Evolutionary conservation across 2,797 vertebrate genomes (phyloP), one percentile per base, ranked within the genome.

Genomic region (Anolis apletophallus): DNA sequence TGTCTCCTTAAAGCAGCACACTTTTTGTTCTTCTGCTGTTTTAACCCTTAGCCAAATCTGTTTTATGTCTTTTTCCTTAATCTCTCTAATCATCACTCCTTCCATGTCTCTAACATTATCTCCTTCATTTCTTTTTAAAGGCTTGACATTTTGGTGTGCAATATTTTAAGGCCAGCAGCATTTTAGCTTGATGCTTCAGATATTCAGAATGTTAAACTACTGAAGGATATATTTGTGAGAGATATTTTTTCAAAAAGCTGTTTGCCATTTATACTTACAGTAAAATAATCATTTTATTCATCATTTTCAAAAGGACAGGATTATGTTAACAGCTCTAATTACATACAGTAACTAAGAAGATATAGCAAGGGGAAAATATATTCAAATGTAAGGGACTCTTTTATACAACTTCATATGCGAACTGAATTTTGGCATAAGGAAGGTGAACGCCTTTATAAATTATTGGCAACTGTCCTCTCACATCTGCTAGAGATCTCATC

Each of bases 71-170:
- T 94, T 88, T 88, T 91, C 88, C 91, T 91, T 93, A 93, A 86
- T 94, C 91, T 90, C 72, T 83, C 84, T 85, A 93, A 91, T 88
- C 91, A 91, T 83, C 89, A 71, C 92, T 90, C 95, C 95, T 94
- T 94, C 90, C 77, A 90, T 55, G 88, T 91, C 85, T 94, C 94
- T 91, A 88, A 93, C 85, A 86, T 11, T 46, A 3, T 2, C 0
- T 88, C 26, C 87, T 90, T 88, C 61, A 90, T 78, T 91, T 80
- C 80, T 81, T 92, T 92, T 88, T 85, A 52, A 82, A 87, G 64
- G 90, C 80, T 83, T 91, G 54, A n/a, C 81, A 46, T 73, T 61
- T 61, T 61, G 59, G 23, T 61, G 59, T 61, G 23, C 23, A 61
- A 61, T 23, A 61, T 61, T 61, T 59, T 55, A 83, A 72, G 23